Conservation (phyloP, 2,797 vertebrate species). For the Chromis chromis region DNA sequence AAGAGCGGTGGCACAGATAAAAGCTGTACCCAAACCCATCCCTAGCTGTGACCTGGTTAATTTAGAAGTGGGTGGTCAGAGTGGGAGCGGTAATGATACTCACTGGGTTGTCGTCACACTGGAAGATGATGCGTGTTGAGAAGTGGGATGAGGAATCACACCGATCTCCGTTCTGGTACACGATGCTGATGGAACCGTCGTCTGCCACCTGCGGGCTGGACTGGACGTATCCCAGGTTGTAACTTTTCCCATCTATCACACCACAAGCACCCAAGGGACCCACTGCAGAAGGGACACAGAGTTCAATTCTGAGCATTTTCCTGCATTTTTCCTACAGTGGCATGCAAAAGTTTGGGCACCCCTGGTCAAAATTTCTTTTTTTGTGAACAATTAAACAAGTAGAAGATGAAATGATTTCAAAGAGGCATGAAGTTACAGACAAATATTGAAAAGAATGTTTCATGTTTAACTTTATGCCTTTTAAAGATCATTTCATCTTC, state of each 20-base stretch:
- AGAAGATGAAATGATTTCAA: too few relatives aligned
- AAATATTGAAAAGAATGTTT: too few relatives aligned
- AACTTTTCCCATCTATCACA: slow-evolving; percentile 69
- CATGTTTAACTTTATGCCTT: too few relatives aligned
- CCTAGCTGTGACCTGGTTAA: too few relatives aligned
- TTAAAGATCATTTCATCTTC: too few relatives aligned
- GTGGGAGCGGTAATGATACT: slow-evolving; percentile 55
- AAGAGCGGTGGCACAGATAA: too few relatives aligned
- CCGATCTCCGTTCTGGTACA: slow-evolving; percentile 91
- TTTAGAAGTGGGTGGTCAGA: too few relatives aligned
- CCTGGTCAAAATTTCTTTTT: too few relatives aligned
- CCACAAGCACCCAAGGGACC: slow-evolving; percentile 91
- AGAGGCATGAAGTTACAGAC: too few relatives aligned
- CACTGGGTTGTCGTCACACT: slow-evolving; percentile 91
- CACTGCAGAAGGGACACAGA: slow-evolving; percentile 73
- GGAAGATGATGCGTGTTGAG: slow-evolving; percentile 92
- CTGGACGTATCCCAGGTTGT: slow-evolving; percentile 92
- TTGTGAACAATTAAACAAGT: too few relatives aligned
- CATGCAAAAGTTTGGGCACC: too few relatives aligned
- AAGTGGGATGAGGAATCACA: slow-evolving; percentile 84
- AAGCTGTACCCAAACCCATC: too few relatives aligned
- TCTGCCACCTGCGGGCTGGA: slow-evolving; percentile 88
- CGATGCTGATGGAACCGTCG: slow-evolving; percentile 91
- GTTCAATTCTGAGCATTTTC: neutral
- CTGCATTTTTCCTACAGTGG: neutral